A percentile compares a stretch with the other conserved stretches of the same genome.
These are phyloP conservation scores for Galaxias olidus DNA, from an alignment of 2,797 vertebrate species.

Conservation along the genomic window DNA sequence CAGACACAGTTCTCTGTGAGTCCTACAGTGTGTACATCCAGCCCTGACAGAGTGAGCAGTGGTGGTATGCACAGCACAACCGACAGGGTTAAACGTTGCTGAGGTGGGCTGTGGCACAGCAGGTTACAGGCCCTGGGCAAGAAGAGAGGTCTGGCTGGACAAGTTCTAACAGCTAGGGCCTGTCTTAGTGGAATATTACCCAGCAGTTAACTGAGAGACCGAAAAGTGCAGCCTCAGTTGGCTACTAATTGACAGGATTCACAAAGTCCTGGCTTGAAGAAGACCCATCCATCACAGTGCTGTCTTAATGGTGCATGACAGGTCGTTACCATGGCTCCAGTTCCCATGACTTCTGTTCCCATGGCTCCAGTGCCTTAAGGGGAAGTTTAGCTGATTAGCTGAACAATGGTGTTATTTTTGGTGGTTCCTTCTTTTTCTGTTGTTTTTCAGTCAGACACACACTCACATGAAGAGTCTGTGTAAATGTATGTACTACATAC, in stretches of 20 bases:
- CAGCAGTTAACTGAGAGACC: conserved; percentile 15
- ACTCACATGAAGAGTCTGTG: conserved; percentile 11
- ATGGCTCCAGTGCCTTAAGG: conserved; percentile 31
- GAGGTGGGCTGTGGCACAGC: conserved; percentile 17
- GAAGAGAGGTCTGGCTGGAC: conserved; percentile 13
- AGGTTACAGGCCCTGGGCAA: conserved; percentile 13
- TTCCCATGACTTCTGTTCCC: conserved; percentile 31
- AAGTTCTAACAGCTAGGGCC: conserved; percentile 14
- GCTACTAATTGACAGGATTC: conserved; percentile 42
- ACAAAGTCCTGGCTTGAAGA: conserved; percentile 5
- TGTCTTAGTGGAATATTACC: conserved; percentile 29
- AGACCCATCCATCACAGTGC: conserved; percentile 29
- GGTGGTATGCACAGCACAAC: not conserved
- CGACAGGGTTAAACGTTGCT: conserved; percentile 34
- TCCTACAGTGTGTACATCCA: no score
- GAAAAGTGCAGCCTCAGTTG: conserved; percentile 25
- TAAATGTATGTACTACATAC: not conserved
- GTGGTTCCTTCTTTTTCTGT: conserved; percentile 43
- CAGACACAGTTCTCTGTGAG: no score
- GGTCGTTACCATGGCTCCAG: conserved; percentile 38
- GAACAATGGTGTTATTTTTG: conserved; percentile 59
- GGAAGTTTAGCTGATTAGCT: conserved; percentile 56
- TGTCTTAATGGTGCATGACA: conserved; percentile 39
- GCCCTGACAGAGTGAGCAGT: not conserved
- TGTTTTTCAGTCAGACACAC: conserved; percentile 23